Base-by-base conservation (phyloP, 2,113 vertebrate genomes). In the Crypturellus undulatus region DNA sequence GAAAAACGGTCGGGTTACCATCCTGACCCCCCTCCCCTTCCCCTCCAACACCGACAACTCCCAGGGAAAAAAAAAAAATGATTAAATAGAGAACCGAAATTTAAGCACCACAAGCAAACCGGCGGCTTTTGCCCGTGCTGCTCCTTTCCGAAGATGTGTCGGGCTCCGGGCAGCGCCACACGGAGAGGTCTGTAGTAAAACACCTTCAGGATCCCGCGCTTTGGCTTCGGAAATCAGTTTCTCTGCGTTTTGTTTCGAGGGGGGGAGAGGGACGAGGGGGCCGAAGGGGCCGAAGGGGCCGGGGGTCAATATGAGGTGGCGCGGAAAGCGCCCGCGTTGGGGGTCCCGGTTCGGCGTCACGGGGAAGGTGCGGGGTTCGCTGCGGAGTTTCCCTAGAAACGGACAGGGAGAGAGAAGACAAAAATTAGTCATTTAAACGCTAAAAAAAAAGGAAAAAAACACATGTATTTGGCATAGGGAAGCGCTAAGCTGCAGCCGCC, bases 121-220 rank as follows among this genome's bases (percentile, higher is more conserved):
- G 42, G 47, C 63, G 88, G 90, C 79, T 11, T 67, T 77, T 43
- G 84, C 89, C 84, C 76, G 59, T 64, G 24, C 52, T 77, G 84
- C 72, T 68, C 77, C 77, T 86, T 86, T 93, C 90, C 88, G 84
- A 90, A 92, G 87, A 88, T 70, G 71, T 80, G 51, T 78, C 80
- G 77, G 76, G 94, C 88, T 69, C 69, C 73, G 76, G 65, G 72
- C 76, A 77, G 92, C 92, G 83, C 85, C 95, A 93, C 94, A 78
- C 93, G 81, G 88, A 79, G 83, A 89, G 92, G 97, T 96, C 95
- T 97, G 96, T 97, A 97, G 95, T 94, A 95, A 94, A 95, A 94
- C 96, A 94, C 92, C 87, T 89, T 93, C 68, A 84, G 92, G 73
- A 70, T 94, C 52, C 79, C 72, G 92, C 79, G 88, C 95, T 96